phyloP scores from a whole-genome alignment of 1,140 invertebrate genomes.

The Pogonomyrmex californicus region DNA sequence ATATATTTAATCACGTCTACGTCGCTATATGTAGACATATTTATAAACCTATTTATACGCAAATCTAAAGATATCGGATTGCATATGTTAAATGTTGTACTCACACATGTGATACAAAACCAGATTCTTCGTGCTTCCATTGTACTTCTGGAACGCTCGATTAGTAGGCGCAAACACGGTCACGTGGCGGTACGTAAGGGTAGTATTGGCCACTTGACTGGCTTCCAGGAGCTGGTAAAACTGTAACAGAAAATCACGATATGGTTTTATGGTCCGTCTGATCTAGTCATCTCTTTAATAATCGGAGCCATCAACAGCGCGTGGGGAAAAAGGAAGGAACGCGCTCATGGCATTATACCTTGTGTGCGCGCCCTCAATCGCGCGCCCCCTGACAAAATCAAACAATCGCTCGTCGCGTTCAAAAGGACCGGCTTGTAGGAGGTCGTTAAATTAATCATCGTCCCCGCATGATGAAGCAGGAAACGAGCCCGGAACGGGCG shows the following conservation, averaged over 20 bases:
- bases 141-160: conserved; percentile 91
- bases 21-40: too few relatives aligned
- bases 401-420: conserved; percentile 32
- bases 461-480: conserved; percentile 40
- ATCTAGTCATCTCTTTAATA: background rate
- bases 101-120: conserved; percentile 95
- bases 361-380: background rate
- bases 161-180: conserved; percentile 94
- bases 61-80: background rate
- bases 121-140: conserved; percentile 87
- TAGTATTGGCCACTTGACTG: conserved; percentile 90
- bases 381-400: conserved; percentile 30
- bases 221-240: conserved; percentile 91
- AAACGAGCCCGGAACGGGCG: conserved; percentile 36
- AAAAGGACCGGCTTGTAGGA: conserved; percentile 10
- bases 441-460: conserved; percentile 59
- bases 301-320: background rate
- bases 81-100: conserved; percentile 80
- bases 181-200: conserved; percentile 90
- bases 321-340: background rate
- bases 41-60: background rate
- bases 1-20: too few relatives aligned
- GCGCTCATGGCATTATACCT: conserved; percentile 1
- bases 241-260: conserved; percentile 88
- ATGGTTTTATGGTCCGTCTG: background rate